Percentiles rank a stretch among this genome's conserved stretches.
Evolutionary conservation across 2,797 vertebrate genomes (phyloP).

Genomic region (Phataginus tetradactyla): DNA sequence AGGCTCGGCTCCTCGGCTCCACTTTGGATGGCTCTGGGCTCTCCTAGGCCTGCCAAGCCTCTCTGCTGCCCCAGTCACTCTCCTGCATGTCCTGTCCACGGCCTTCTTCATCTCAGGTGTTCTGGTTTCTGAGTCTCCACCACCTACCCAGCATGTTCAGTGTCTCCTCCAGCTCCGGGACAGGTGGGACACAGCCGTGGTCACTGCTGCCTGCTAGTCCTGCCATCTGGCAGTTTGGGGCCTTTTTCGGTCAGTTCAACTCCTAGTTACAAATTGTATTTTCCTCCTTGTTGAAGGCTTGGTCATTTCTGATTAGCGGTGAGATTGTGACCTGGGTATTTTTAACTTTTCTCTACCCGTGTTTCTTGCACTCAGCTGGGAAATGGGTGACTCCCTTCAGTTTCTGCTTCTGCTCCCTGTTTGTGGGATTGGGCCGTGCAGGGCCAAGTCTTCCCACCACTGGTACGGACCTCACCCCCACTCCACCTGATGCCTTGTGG

Average conservation of each 20-base stretch:
- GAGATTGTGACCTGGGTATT: too few species aligned
- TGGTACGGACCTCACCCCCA: too few species aligned
- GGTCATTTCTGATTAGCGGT: not conserved
- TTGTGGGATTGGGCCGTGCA: fast-evolving
- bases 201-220: too few species aligned
- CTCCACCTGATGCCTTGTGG: too few species aligned
- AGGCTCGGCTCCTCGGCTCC: not conserved
- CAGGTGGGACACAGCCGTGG: fast-evolving
- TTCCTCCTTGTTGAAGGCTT: not conserved
- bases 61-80: too few species aligned
- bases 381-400: too few species aligned
- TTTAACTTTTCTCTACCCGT: not conserved
- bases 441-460: not conserved
- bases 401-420: not conserved
- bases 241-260: not conserved
- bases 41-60: too few species aligned
- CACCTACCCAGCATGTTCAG: too few species aligned
- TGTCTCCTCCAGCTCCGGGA: not conserved
- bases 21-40: not conserved
- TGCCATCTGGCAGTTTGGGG: not conserved
- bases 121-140: not conserved
- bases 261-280: fast-evolving
- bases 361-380: not conserved
- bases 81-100: too few species aligned
- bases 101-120: not conserved